Evolutionary conservation across 2,797 vertebrate genomes (phyloP), one percentile per base, ranked within the genome.

Genomic region (Melopsittacus undulatus): DNA sequence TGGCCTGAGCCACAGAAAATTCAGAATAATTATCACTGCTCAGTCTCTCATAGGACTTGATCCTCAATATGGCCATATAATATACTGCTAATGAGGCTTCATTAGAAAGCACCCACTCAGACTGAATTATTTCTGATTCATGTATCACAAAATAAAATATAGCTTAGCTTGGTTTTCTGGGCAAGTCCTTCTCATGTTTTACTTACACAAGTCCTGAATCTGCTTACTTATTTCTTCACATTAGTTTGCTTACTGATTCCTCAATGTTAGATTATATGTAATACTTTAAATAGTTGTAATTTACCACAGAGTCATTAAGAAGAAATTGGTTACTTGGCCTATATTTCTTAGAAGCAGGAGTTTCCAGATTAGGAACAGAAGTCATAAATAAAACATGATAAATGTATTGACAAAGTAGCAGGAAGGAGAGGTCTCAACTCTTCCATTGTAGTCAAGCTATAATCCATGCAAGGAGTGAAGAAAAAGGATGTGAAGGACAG

Each of bases 1-100:
- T 72, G 78, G 64, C 52, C 75, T 2, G 3, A 92, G 73, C 23
- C 42, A 81, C 66, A 81, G 56, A 81, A 95, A 89, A 89, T 51
- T 38, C 23, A 57, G 74, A 94, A 66, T 74, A 93, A 93, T 95
- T 95, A 63, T 51, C 56, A 42, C 64, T 61, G 46, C 45, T 94
- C 83, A 43, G 69, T 57, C 79, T 67, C 32, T 36, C 19, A 4
- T 74, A 74, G 57, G 57, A 83, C 48, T 77, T 72, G 9, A 83
- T 76, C 73, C 30, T 86, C 80, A 68, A 1, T 85, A 54, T 54
- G 42, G 34, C 27, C 76, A 26, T 32, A n/a, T 51, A 94, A 76
- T 24, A 67, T 32, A 56, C 34, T 62, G 29, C n/a, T 92, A 84
- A 92, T 85, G 69, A 90, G 70, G 20, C 18, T 68, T 89, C 66